phyloP scores from a whole-genome alignment of 1,140 invertebrate species.

The Scaptomyza graminum region DNA sequence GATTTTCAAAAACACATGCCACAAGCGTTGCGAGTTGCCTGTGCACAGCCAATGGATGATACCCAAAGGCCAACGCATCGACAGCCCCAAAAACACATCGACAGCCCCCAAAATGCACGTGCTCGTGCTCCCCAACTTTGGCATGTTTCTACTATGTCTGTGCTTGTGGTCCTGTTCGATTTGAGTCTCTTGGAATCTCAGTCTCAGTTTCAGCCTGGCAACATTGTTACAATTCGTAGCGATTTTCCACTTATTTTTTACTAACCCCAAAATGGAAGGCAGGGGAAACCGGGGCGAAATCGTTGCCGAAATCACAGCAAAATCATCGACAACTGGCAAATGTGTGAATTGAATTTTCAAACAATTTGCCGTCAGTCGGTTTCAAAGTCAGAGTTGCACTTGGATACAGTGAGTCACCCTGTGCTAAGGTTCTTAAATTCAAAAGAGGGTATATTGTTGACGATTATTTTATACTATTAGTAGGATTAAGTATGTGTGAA shows the following conservation, averaged over 20 bases:
- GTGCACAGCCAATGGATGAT: slow-evolving; percentile 31
- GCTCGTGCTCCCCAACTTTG: slow-evolving; percentile 5
- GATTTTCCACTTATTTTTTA: slow-evolving; percentile 79
- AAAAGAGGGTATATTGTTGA: background rate
- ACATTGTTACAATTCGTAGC: slow-evolving; percentile 78
- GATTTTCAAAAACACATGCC: slow-evolving; percentile 65
- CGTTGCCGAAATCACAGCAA: slow-evolving; percentile 69
- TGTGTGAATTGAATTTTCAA: slow-evolving; percentile 82
- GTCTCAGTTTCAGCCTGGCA: slow-evolving; percentile 1
- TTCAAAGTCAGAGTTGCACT: slow-evolving; percentile 51
- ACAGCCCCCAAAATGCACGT: slow-evolving; percentile 55
- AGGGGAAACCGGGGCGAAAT: background rate
- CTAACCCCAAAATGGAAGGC: slow-evolving; percentile 39
- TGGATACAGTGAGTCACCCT: slow-evolving; percentile 6
- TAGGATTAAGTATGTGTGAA: no score
- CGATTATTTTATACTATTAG: no score
- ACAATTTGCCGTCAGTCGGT: slow-evolving; percentile 65
- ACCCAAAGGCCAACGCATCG: slow-evolving; percentile 21
- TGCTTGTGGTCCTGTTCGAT: slow-evolving; percentile 12
- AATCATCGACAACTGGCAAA: slow-evolving; percentile 81
- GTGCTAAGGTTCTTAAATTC: background rate
- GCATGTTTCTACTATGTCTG: background rate
- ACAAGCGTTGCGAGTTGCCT: slow-evolving; percentile 13
- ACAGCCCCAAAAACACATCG: slow-evolving; percentile 18
- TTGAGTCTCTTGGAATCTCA: slow-evolving; percentile 17